Evolutionary conservation across 1,140 invertebrate genomes (phyloP).

Genomic region (Batillaria attramentaria): DNA sequence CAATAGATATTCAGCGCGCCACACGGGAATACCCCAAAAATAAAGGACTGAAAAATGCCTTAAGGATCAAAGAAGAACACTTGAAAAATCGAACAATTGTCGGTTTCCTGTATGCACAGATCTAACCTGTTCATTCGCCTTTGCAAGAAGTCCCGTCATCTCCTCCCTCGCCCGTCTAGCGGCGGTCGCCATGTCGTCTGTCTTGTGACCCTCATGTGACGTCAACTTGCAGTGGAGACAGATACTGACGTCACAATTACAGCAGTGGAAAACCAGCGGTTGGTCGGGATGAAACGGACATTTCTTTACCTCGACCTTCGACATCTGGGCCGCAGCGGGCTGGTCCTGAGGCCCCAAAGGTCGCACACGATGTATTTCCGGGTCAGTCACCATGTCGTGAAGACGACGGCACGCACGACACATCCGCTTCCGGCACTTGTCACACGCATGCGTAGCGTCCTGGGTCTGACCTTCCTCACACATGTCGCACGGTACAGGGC

Average conservation of each 20-base stretch:
- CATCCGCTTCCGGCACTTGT: conserved; percentile 17
- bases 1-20: too few relatives aligned
- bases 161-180: conserved; percentile 4
- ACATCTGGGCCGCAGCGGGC: not conserved
- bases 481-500: conserved; percentile 16
- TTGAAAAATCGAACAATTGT: too few relatives aligned
- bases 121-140: conserved; percentile 13
- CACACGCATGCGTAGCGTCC: conserved; percentile 8
- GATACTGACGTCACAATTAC: conserved; percentile 27
- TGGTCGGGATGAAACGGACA: conserved; percentile 17
- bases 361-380: conserved; percentile 6
- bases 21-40: too few relatives aligned
- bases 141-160: not conserved
- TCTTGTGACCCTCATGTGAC: conserved; percentile 28
- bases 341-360: not conserved
- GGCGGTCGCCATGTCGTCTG: conserved; percentile 14
- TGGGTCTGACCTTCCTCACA: conserved; percentile 16
- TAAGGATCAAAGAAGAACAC: too few relatives aligned
- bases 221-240: conserved; percentile 31
- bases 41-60: too few relatives aligned
- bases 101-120: too few relatives aligned
- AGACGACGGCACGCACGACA: conserved; percentile 19
- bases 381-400: not conserved
- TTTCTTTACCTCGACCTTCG: not conserved
- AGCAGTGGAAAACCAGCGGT: conserved; percentile 21